phyloP scores from a whole-genome alignment of 2,797 vertebrate species.

The Labeo calbasu region DNA sequence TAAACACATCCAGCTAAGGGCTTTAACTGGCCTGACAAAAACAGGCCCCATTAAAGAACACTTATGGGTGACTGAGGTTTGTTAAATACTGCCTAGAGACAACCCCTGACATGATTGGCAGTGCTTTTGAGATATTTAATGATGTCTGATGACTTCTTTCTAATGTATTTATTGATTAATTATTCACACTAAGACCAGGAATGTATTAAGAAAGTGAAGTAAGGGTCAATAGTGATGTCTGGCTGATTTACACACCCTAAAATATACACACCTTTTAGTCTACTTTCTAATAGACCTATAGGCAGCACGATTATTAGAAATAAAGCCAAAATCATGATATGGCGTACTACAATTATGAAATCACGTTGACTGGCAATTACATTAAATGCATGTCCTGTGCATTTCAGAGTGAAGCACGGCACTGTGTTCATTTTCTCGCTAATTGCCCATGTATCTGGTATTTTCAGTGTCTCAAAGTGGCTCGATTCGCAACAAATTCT shows the following conservation, averaged over 20 bases:
- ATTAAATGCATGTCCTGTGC: too few relatives aligned
- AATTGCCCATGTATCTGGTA: background rate
- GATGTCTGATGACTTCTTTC: background rate
- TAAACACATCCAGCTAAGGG: conserved; percentile 24
- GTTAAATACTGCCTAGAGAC: conserved; percentile 29
- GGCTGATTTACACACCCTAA: too few relatives aligned
- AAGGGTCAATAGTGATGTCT: background rate
- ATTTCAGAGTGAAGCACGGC: background rate
- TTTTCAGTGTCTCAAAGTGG: background rate
- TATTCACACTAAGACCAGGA: background rate
- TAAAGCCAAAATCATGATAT: too few relatives aligned
- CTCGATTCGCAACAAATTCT: background rate
- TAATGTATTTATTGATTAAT: background rate
- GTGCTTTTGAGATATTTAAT: background rate
- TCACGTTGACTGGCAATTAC: too few relatives aligned
- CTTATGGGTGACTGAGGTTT: conserved; percentile 31
- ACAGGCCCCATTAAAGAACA: conserved; percentile 42
- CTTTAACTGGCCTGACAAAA: background rate
- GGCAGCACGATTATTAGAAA: too few relatives aligned
- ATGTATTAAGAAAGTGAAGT: background rate
- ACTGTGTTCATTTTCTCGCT: background rate
- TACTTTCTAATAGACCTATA: too few relatives aligned
- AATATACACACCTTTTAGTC: too few relatives aligned
- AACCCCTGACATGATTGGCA: conserved; percentile 1
- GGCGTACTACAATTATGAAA: too few relatives aligned